phyloP scores from a whole-genome alignment of 2,888 invertebrate species.

The Leptopilina drosophilae region DNA sequence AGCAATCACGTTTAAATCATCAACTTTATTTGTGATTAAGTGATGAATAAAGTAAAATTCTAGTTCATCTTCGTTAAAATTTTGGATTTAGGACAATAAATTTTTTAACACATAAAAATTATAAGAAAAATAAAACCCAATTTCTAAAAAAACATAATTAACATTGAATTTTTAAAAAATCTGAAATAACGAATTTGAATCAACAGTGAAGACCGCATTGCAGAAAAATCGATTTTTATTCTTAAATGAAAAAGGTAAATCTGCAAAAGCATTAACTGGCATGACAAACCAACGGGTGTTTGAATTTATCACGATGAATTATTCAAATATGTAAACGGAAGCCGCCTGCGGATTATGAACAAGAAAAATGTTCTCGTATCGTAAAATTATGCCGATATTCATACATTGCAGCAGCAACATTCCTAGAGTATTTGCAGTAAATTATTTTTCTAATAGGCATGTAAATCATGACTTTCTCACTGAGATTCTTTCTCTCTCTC shows the following conservation, averaged over 20 bases:
- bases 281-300: conserved; percentile 30
- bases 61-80: no score
- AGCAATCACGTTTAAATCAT: no score
- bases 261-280: conserved; percentile 2
- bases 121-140: no score
- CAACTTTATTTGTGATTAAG: no score
- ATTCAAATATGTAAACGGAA: conserved; percentile 31
- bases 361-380: conserved; percentile 33
- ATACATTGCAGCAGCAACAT: neutral
- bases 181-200: neutral
- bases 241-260: neutral
- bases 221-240: conserved; percentile 3
- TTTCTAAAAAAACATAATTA: no score
- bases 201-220: neutral
- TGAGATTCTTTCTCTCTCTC: neutral
- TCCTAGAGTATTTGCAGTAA: neutral
- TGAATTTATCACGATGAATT: conserved; percentile 16
- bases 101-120: no score
- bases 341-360: conserved; percentile 20
- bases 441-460: conserved; percentile 22
- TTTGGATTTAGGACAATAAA: no score
- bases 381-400: conserved; percentile 4
- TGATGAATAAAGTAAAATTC: no score
- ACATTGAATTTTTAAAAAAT: neutral
- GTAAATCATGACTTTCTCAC: neutral